phyloP scores from a whole-genome alignment of 2,797 vertebrate genomes.

The Pseudocheirus occidentalis region DNA sequence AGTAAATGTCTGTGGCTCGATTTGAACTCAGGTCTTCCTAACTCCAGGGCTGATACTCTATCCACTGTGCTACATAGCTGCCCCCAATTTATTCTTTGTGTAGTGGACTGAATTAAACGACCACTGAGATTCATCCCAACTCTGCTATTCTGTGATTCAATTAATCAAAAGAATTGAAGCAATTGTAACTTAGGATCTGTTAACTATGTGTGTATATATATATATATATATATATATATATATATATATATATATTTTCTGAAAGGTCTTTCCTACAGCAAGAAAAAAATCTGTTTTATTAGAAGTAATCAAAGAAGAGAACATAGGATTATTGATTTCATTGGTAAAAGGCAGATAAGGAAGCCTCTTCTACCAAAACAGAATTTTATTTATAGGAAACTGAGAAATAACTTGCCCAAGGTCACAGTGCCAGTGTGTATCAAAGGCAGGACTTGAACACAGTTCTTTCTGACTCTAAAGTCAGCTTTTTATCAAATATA shows the following conservation, averaged over 20 bases:
- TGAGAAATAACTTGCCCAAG: not conserved
- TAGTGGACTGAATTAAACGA: not conserved
- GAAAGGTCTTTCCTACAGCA: slow-evolving; percentile 17
- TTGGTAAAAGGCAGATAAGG: not conserved
- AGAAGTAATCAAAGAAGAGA: slow-evolving; percentile 24
- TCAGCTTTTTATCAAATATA: not conserved
- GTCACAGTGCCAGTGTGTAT: not conserved
- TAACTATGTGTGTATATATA: slow-evolving; percentile 24
- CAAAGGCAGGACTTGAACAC: slow-evolving; percentile 1
- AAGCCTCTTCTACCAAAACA: not conserved
- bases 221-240: slow-evolving; percentile 36
- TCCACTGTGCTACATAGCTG: too few relatives aligned
- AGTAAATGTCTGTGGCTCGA: too few relatives aligned
- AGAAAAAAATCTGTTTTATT: slow-evolving; percentile 25
- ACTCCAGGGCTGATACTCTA: too few relatives aligned
- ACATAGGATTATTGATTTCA: not conserved
- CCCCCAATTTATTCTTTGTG: not conserved
- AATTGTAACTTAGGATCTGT: not conserved
- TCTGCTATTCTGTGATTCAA: not conserved
- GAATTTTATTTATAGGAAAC: not conserved
- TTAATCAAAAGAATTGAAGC: not conserved
- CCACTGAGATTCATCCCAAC: not conserved
- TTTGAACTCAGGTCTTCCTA: too few relatives aligned
- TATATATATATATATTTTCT: slow-evolving; percentile 50
- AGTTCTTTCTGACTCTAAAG: not conserved